Evolutionary conservation across 2,113 vertebrate species (phyloP).

Genomic region (Ardeotis arabs): DNA sequence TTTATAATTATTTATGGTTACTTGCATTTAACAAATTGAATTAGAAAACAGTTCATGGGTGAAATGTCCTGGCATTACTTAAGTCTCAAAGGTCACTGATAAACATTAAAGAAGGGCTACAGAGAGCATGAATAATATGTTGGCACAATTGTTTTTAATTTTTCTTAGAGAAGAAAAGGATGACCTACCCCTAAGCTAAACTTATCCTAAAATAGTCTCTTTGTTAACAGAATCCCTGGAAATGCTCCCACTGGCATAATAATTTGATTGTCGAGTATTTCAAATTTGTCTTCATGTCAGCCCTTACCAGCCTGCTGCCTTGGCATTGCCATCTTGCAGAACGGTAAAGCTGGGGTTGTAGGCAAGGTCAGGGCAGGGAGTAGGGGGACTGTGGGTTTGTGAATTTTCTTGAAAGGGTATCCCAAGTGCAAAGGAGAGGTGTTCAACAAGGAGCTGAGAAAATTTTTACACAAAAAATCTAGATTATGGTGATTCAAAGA

Average conservation of each 20-base stretch:
- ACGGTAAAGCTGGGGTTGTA: not conserved
- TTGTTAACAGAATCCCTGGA: not conserved
- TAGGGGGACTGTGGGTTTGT: not conserved
- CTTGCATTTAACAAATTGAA: slow-evolving; percentile 36
- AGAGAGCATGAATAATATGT: not conserved
- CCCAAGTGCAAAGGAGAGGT: not conserved
- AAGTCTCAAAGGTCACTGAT: slow-evolving; percentile 15
- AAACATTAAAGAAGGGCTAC: not conserved
- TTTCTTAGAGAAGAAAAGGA: not conserved
- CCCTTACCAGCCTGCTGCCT: not conserved
- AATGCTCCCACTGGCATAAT: not conserved
- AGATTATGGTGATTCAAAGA: not conserved
- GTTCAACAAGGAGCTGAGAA: not conserved
- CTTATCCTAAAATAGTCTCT: not conserved
- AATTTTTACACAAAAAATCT: not conserved
- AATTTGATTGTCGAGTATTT: not conserved
- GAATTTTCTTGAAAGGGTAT: not conserved
- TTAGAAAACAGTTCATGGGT: slow-evolving; percentile 32
- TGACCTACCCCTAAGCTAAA: not conserved
- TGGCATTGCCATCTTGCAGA: not conserved
- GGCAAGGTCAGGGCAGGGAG: accelerated
- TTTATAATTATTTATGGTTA: slow-evolving; percentile 39
- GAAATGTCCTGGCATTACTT: slow-evolving; percentile 22
- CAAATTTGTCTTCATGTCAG: not conserved
- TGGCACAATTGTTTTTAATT: not conserved